Percentiles rank a stretch among this genome's conserved stretches.
These are phyloP conservation scores for Ruditapes philippinarum DNA, from an alignment of 1,140 invertebrate genomes.

Conservation along the genomic window DNA sequence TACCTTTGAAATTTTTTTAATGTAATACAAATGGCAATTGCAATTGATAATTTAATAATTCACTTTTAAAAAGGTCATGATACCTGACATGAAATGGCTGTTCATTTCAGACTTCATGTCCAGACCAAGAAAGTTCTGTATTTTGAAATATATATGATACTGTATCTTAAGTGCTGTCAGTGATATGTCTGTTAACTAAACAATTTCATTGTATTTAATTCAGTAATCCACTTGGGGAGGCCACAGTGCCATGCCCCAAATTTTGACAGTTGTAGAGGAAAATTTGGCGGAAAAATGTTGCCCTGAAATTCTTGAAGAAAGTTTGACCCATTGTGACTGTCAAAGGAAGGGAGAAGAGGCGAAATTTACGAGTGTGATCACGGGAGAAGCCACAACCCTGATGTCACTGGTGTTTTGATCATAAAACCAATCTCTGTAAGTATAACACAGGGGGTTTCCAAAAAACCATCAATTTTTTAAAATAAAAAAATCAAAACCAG, in stretches of 20 bases:
- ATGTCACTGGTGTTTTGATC: slow-evolving; percentile 89
- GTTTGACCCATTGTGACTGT: slow-evolving; percentile 76
- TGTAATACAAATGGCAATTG: too few species aligned
- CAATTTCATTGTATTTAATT: background rate
- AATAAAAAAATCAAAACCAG: too few species aligned
- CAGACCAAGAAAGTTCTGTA: too few species aligned
- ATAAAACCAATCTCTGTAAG: slow-evolving; percentile 90
- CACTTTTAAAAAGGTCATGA: too few species aligned
- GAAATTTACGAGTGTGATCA: slow-evolving; percentile 81
- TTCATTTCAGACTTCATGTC: too few species aligned
- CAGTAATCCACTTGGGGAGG: slow-evolving; percentile 81
- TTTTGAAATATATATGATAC: too few species aligned
- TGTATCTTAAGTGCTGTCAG: too few species aligned
- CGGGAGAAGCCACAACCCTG: slow-evolving; percentile 81
- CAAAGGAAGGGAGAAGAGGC: slow-evolving; percentile 78
- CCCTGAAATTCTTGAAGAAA: slow-evolving; percentile 78
- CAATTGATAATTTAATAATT: too few species aligned
- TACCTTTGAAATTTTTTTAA: too few species aligned
- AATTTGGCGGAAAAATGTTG: slow-evolving; percentile 71
- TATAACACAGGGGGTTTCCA: background rate
- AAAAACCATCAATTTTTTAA: too few species aligned
- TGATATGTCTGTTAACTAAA: too few species aligned
- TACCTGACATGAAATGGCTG: too few species aligned
- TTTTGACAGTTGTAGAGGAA: slow-evolving; percentile 81
- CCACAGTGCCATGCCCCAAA: slow-evolving; percentile 79